phyloP scores from a whole-genome alignment of 1,140 invertebrate genomes.

The Chrysomallon squamiferum region DNA sequence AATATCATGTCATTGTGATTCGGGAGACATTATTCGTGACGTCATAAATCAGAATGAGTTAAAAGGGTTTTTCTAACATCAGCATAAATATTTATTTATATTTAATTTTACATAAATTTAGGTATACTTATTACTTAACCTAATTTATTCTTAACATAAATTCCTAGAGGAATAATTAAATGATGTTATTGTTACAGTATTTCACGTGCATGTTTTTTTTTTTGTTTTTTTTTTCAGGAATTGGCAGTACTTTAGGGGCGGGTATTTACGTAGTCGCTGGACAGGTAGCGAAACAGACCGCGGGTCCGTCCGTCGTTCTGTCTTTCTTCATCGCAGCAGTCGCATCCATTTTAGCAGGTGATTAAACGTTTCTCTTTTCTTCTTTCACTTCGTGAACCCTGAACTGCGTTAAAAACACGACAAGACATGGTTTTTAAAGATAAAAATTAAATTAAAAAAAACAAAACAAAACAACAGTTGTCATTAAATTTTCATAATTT shows the following conservation, averaged over 20 bases:
- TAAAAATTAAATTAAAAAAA: background rate
- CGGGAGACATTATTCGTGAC: background rate
- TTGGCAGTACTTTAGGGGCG: constrained; percentile 88
- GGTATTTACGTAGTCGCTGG: constrained; percentile 92
- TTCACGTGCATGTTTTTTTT: no score
- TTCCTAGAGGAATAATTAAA: no score
- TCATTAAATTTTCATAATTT: no score
- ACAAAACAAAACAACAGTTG: background rate
- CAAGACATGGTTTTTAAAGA: background rate
- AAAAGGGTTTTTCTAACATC: no score
- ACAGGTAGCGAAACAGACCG: constrained; percentile 81
- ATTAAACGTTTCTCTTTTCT: constrained; percentile 10
- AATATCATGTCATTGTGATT: background rate
- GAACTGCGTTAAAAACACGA: no score
- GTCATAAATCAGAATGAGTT: background rate
- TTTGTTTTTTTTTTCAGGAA: constrained; percentile 63
- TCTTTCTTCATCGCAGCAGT: constrained; percentile 89
- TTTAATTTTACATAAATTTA: no score
- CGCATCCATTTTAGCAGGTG: constrained; percentile 86
- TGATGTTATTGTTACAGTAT: no score
- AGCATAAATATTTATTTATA: no score
- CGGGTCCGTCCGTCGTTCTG: constrained; percentile 85
- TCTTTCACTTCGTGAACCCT: no score
- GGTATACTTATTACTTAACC: no score
- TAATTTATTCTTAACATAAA: no score